These are phyloP conservation scores for Gastrophryne carolinensis DNA, from an alignment of 2,797 vertebrate species.

Conservation along the genomic window DNA sequence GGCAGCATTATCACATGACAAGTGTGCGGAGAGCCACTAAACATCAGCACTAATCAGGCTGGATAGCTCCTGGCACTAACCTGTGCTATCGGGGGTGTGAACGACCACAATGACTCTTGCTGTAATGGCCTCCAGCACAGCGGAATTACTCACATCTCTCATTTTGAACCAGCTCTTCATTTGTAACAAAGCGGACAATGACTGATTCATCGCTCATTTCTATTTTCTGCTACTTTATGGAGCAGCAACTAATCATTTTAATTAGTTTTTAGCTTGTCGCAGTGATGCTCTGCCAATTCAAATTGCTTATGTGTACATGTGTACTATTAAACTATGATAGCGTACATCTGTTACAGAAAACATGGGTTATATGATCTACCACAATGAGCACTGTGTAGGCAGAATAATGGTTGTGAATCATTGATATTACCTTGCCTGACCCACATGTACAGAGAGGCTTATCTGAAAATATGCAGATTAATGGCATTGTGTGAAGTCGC, in stretches of 20 bases:
- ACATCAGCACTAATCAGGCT: conserved; percentile 38
- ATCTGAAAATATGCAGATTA: neutral
- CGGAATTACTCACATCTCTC: neutral
- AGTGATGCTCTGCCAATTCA: neutral
- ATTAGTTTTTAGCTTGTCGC: conserved; percentile 35
- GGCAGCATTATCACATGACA: conserved; percentile 18
- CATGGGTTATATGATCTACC: neutral
- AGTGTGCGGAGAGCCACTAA: neutral
- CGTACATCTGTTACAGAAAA: neutral
- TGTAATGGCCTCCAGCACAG: neutral
- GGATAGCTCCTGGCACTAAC: conserved; percentile 45
- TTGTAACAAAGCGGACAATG: conserved; percentile 17
- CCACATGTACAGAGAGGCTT: neutral
- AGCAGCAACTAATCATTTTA: conserved; percentile 37
- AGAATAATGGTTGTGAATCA: neutral
- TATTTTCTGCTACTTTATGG: neutral
- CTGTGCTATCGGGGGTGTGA: neutral
- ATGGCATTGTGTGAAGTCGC: too few relatives aligned
- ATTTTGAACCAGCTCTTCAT: neutral
- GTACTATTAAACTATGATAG: neutral
- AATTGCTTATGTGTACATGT: neutral
- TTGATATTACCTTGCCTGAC: neutral
- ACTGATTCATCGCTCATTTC: conserved; percentile 2
- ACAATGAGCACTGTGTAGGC: neutral
- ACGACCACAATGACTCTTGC: conserved; percentile 6